A percentile compares a stretch with the other conserved stretches of the same genome.
These are phyloP conservation scores for Psammodynastes pulverulentus DNA, from an alignment of 2,113 vertebrate genomes.

Conservation along the genomic window DNA sequence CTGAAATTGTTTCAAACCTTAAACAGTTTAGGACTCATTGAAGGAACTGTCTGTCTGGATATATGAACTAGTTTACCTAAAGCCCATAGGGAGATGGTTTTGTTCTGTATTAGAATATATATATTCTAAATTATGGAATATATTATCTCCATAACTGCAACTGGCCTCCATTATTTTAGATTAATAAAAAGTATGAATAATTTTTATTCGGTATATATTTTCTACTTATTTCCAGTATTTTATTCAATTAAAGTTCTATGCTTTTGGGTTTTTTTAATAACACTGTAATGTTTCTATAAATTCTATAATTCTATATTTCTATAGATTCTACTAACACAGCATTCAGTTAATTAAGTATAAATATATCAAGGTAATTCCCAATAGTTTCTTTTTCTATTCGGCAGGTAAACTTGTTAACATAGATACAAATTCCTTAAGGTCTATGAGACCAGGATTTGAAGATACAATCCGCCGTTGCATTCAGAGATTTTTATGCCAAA, in stretches of 20 bases:
- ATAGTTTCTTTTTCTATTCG: conserved; percentile 32
- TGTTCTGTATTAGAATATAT: neutral
- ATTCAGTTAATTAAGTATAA: neutral
- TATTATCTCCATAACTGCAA: neutral
- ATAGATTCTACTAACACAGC: neutral
- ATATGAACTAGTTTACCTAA: neutral
- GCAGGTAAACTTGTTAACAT: conserved; percentile 95
- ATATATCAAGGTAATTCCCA: neutral
- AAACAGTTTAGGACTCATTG: neutral
- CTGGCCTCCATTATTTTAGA: neutral
- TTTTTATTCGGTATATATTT: neutral
- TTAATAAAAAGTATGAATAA: neutral
- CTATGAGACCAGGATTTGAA: conserved; percentile 96
- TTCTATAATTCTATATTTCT: neutral
- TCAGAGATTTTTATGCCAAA: conserved; percentile 91
- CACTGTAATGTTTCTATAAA: neutral
- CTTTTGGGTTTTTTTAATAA: neutral
- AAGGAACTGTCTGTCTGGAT: neutral
- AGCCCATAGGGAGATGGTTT: neutral
- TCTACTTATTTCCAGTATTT: neutral
- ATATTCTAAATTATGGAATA: neutral
- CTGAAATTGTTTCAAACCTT: neutral
- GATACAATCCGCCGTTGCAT: conserved; percentile 91
- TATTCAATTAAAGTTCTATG: neutral
- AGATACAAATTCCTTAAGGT: conserved; percentile 86